A percentile compares a stretch with the other conserved stretches of the same genome.
These are phyloP conservation scores for Mallotus villosus DNA, from an alignment of 2,797 vertebrate species.

Conservation along the genomic window DNA sequence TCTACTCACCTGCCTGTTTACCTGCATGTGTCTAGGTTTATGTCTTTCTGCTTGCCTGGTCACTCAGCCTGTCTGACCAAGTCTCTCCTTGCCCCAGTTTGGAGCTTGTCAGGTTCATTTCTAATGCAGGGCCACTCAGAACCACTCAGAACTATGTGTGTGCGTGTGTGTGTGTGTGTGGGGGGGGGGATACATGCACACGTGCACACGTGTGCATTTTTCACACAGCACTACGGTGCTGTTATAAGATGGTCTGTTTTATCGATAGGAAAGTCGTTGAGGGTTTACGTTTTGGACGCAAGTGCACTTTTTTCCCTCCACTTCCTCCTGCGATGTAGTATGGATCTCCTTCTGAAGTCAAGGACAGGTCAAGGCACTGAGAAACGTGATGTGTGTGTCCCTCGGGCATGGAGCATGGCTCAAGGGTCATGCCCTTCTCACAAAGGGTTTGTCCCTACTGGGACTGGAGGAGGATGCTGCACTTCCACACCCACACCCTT, in stretches of 20 bases:
- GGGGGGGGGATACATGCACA: neutral
- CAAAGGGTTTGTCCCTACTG: neutral
- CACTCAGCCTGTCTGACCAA: neutral
- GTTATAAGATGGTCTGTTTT: neutral
- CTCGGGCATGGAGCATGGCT: neutral
- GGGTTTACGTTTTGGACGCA: neutral
- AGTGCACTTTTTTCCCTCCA: constrained; percentile 1
- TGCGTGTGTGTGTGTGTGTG: constrained; percentile 1
- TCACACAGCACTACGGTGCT: neutral
- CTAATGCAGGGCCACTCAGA: neutral
- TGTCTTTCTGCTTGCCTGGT: neutral
- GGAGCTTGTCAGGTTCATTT: neutral
- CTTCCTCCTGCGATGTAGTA: neutral
- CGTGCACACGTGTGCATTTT: too few relatives aligned
- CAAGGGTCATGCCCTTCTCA: neutral
- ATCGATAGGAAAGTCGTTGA: neutral
- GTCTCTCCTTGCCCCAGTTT: neutral
- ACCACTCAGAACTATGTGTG: neutral
- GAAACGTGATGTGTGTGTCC: neutral
- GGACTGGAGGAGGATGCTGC: neutral
- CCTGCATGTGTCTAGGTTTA: neutral
- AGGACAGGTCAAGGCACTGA: neutral
- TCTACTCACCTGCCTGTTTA: constrained; percentile 26
- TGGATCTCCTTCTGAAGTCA: neutral
- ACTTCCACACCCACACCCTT: neutral